Conservation (phyloP, 2,888 invertebrate genomes). For the Ichneumoninae sp. region DNA sequence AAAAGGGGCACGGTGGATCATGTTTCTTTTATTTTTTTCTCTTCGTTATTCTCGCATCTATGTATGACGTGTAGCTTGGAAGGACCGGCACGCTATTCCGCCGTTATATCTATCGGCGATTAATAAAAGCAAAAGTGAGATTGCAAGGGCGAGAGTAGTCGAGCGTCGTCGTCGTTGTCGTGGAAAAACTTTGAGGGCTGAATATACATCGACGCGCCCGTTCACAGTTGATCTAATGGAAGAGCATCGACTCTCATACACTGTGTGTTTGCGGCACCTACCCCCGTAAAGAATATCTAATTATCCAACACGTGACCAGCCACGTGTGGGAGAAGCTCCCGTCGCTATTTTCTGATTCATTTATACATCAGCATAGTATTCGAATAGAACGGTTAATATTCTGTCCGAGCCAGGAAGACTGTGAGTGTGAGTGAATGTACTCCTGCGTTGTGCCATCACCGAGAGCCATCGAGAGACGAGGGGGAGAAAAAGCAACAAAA, state of each 20-base stretch:
- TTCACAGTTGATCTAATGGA: slow-evolving; percentile 73
- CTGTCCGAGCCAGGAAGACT: slow-evolving; percentile 29
- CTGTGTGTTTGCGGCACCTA: slow-evolving; percentile 56
- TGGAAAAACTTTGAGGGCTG: slow-evolving; percentile 56
- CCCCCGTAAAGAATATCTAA: slow-evolving; percentile 83
- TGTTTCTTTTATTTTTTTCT: slow-evolving; percentile 49
- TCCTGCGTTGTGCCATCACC: not conserved
- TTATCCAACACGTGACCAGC: slow-evolving; percentile 83
- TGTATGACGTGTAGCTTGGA: not conserved
- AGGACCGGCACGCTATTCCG: slow-evolving; percentile 76
- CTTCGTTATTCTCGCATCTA: slow-evolving; percentile 4
- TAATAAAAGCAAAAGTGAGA: slow-evolving; percentile 74
- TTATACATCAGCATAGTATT: slow-evolving; percentile 66
- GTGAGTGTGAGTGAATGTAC: slow-evolving; percentile 36
- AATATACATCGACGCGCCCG: slow-evolving; percentile 57
- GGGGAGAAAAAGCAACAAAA: slow-evolving; percentile 67
- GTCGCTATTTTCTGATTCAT: slow-evolving; percentile 83
- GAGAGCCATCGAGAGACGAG: slow-evolving; percentile 53
- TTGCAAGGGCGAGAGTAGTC: slow-evolving; percentile 45
- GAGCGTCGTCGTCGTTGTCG: slow-evolving; percentile 29
- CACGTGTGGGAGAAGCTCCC: slow-evolving; percentile 83
- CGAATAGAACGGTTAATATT: slow-evolving; percentile 42
- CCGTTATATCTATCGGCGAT: slow-evolving; percentile 79
- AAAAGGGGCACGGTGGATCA: slow-evolving; percentile 50
- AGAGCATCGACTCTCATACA: slow-evolving; percentile 57